A percentile compares a stretch with the other conserved stretches of the same genome.
Evolutionary conservation across 1,140 invertebrate species (phyloP).

Genomic region (Aculops lycopersici): DNA sequence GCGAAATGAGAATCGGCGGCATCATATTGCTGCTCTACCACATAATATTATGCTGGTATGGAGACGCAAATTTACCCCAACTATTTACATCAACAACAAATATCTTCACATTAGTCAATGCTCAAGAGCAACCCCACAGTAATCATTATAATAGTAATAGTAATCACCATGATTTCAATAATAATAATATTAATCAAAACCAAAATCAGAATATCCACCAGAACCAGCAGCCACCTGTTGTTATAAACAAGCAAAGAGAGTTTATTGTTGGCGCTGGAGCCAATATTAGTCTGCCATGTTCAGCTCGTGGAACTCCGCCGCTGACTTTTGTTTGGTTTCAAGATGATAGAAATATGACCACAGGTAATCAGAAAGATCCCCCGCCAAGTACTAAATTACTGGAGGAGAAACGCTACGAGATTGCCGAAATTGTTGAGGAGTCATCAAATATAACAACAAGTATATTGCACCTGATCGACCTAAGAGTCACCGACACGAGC

Average conservation of each 20-base stretch:
- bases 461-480: conserved; percentile 6
- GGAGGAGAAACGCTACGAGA: neutral
- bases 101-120: conserved; percentile 40
- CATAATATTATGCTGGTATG: conserved; percentile 34
- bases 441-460: neutral
- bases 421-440: neutral
- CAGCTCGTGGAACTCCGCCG: conserved; percentile 23
- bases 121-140: conserved; percentile 34
- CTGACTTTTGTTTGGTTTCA: neutral
- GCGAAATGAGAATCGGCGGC: conserved; percentile 19
- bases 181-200: conserved; percentile 31
- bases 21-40: conserved; percentile 24
- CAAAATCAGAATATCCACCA: conserved; percentile 31
- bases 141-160: conserved; percentile 30
- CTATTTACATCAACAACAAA: conserved; percentile 41
- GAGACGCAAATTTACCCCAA: conserved; percentile 39
- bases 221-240: conserved; percentile 33
- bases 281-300: conserved; percentile 36
- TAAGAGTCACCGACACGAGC: neutral
- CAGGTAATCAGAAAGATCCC: neutral
- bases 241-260: conserved; percentile 10
- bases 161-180: conserved; percentile 24
- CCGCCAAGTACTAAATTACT: conserved; percentile 25
- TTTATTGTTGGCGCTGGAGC: conserved; percentile 23
- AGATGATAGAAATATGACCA: neutral